Conservation (phyloP, 1,140 invertebrate species). For the Drosophila bipectinata region DNA sequence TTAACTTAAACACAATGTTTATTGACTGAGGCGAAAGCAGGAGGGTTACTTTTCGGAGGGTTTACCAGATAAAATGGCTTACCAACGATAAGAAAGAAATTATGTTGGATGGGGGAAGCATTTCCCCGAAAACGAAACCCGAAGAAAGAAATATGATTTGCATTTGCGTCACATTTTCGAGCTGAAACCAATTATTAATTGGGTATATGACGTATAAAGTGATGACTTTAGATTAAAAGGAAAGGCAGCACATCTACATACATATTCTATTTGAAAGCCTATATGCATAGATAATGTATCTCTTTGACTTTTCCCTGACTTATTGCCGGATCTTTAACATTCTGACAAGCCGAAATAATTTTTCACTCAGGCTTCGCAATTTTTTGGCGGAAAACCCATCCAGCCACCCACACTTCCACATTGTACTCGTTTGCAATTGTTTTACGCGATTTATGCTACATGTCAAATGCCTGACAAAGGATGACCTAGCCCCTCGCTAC, state of each 20-base stretch:
- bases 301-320: conserved; percentile 15
- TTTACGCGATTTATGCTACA: conserved; percentile 75
- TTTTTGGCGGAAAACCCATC: conserved; percentile 6
- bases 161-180: conserved; percentile 2
- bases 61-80: conserved; percentile 11
- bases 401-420: neutral
- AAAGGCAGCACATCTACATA: neutral
- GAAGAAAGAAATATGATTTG: neutral
- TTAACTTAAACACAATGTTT: conserved; percentile 48
- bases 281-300: conserved; percentile 10
- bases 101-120: neutral
- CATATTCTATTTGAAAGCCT: neutral
- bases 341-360: conserved; percentile 43
- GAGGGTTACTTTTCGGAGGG: neutral
- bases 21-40: conserved; percentile 4
- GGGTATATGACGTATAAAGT: neutral
- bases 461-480: conserved; percentile 73
- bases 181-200: conserved; percentile 11
- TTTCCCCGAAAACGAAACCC: no score
- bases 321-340: conserved; percentile 25
- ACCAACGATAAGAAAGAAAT: conserved; percentile 19
- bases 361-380: conserved; percentile 37
- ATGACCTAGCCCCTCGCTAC: conserved; percentile 37
- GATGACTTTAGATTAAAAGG: neutral
- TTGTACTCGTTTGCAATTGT: conserved; percentile 57